Evolutionary conservation across 2,797 vertebrate species (phyloP), one percentile per base, ranked within the genome.

Genomic region (Antennarius maculatus): DNA sequence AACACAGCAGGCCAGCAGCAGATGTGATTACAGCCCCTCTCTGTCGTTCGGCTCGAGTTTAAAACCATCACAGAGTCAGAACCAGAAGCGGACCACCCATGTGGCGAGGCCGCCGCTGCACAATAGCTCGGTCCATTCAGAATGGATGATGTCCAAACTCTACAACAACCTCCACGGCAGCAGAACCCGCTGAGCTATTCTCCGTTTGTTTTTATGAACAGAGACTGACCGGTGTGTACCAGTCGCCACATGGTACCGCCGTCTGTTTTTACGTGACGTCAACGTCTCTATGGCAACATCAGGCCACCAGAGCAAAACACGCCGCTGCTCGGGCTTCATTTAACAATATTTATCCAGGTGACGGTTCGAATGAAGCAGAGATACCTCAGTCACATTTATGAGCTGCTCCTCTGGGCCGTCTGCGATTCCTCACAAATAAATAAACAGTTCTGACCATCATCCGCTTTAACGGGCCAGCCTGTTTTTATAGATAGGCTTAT

Each of bases 121-220:
- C 69, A 85, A 69, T 61, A 65, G 74, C 65, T 3, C 42, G 71
- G 47, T 45, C 73, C 27, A 64, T 81, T 75, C 73, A 69, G 23
- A 52, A 56, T 62, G 66, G 37, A 39, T 66, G 70, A 18, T 41
- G 54, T 53, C 59, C 74, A 76, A 82, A 84, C 82, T 76, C 61
- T 62, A 78, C 66, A 85, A 80, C 76, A 82, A 82, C 82, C 85
- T 69, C 80, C 75, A 85, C 84, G 79, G 83, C 76, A 90, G 89
- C 89, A 34, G 5, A 34, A 34, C 81, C 67, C 7, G 47, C 61
- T 66, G 66, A 73, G 69, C 79, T 81, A 69, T 70, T 76, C 67
- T 59, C 56, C 48, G 17, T 53, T 12, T 23, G 39, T 12, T 53
- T 17, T 17, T n/a, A 65, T 59, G 47, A 69, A 61, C 13, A 15